Conservation (phyloP, 1,140 invertebrate genomes). For the Leptonema lineaticorne region DNA sequence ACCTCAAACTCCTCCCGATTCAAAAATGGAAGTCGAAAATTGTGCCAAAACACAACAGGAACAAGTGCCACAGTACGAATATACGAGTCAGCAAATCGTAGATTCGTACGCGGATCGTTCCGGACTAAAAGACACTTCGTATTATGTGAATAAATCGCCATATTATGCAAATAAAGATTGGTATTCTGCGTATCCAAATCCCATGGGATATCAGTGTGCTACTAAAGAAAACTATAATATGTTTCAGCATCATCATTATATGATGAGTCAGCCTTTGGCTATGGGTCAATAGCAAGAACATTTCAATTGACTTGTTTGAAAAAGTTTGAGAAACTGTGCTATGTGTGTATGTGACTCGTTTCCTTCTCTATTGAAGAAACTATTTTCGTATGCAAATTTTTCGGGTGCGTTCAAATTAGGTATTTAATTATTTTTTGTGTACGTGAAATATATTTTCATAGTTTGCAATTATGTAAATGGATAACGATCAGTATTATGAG, state of each 20-base stretch:
- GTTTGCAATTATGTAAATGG: slow-evolving; percentile 8
- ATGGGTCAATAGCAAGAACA: slow-evolving; percentile 50
- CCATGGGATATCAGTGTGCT: slow-evolving; percentile 51
- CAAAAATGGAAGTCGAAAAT: slow-evolving; percentile 27
- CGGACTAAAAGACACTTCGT: slow-evolving; percentile 30
- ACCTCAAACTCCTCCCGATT: slow-evolving; percentile 26
- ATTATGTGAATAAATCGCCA: slow-evolving; percentile 34
- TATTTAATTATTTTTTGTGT: slow-evolving; percentile 15
- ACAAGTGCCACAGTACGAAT: slow-evolving; percentile 47
- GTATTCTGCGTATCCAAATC: slow-evolving; percentile 47
- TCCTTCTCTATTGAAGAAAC: slow-evolving; percentile 5
- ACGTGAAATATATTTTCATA: slow-evolving; percentile 8
- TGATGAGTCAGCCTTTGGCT: slow-evolving; percentile 52
- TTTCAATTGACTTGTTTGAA: not conserved
- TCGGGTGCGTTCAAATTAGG: slow-evolving; percentile 2
- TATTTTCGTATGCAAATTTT: slow-evolving; percentile 19
- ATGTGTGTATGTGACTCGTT: not conserved
- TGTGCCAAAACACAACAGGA: slow-evolving; percentile 28
- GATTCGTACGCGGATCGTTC: slow-evolving; percentile 21
- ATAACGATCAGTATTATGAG: slow-evolving; percentile 19
- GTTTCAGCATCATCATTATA: slow-evolving; percentile 53
- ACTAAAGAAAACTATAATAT: slow-evolving; percentile 54
- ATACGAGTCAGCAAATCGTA: slow-evolving; percentile 44
- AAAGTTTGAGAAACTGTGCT: not conserved
- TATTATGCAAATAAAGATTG: slow-evolving; percentile 35